Evolutionary conservation across 1,140 invertebrate genomes (phyloP), one percentile per base, ranked within the genome.

Genomic region (Drosophila aff.): DNA sequence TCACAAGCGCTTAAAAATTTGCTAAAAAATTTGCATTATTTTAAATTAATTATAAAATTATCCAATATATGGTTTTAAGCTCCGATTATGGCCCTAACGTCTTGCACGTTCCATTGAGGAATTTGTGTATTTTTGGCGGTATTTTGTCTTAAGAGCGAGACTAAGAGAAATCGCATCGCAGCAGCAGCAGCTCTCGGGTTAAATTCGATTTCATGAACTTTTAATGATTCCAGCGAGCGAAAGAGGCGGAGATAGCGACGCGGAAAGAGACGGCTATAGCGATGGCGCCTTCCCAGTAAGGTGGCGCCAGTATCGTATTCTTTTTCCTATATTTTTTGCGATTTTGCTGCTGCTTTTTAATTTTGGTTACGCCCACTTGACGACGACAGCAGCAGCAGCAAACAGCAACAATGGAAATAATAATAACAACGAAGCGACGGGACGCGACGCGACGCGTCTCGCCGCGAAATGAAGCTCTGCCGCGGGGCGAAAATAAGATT

Each of bases 311-410:
- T 65, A 89, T 82, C 80, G 82, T 79, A 59, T 84, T 82, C 36
- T 57, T 79, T 66, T 72, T 53, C 47, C 43, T 55, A 82, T 79
- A 38, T 79, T 79, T 65, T 72, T 55, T 47, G n/a, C 58, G 58
- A 44, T 43, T 49, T 43, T 66, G 46, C 36, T 63, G 64, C 61
- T 61, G 73, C 44, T 68, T 58, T 68, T 78, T 72, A 80, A 77
- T 85, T 91, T 91, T 78, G 89, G 89, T 91, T 85, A 91, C 89
- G 89, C 89, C 89, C 81, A 89, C 90, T 91, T 86, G 76, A 77
- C 76, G 65, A 79, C 67, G 66, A 75, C 52, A 52, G 44, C 65
- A 43, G 44, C 62, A 66, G 33, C 55, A 66, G 40, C 57, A 74
- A 74, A 31, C 62, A 44, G 53, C 68, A 67, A 74, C 77, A 80